These are phyloP conservation scores for Ciconia nigra DNA, from an alignment of 2,797 vertebrate genomes.

Conservation along the genomic window DNA sequence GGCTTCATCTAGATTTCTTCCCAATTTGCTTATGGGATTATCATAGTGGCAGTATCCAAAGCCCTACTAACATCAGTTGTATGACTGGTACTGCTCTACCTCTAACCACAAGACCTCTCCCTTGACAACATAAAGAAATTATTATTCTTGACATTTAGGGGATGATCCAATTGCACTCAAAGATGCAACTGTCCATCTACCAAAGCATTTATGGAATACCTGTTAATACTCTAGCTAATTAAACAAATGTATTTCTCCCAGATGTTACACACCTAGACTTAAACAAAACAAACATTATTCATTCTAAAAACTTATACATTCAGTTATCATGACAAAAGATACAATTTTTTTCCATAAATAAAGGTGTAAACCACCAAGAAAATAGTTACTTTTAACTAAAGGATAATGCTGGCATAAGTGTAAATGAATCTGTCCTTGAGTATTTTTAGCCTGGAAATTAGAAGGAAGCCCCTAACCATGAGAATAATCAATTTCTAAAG, in stretches of 20 bases:
- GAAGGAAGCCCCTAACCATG: background rate
- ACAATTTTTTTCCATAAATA: background rate
- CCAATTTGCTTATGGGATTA: background rate
- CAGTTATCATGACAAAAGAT: background rate
- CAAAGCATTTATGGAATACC: background rate
- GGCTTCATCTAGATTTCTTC: background rate
- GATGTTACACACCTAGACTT: background rate
- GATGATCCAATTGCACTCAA: background rate
- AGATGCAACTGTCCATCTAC: background rate
- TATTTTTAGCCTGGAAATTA: slow-evolving; percentile 7
- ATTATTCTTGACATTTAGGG: background rate
- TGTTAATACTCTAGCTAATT: background rate
- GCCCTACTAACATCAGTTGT: background rate
- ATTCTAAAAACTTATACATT: background rate
- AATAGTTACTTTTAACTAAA: background rate
- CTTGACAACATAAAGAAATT: background rate
- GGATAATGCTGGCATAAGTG: background rate
- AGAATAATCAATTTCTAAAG: background rate
- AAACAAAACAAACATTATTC: background rate
- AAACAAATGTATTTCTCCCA: background rate
- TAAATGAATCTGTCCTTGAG: background rate
- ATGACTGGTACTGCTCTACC: background rate
- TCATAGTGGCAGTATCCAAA: background rate
- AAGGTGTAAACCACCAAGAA: background rate
- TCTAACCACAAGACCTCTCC: background rate